phyloP scores from a whole-genome alignment of 2,888 invertebrate genomes.

The Melanchra persicariae region DNA sequence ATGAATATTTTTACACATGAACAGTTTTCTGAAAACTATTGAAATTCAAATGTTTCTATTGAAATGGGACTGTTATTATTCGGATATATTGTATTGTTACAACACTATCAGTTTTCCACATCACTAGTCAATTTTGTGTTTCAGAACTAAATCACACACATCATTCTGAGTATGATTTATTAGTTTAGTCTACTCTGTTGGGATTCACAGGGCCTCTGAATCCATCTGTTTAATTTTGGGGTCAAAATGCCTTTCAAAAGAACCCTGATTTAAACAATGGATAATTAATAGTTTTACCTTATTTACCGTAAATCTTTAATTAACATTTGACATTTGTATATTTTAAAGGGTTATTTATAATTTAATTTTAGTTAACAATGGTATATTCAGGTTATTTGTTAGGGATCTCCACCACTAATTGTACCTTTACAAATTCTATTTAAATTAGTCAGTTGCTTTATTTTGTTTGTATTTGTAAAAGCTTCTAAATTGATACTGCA shows the following conservation, averaged over 20 bases:
- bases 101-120: slow-evolving; percentile 23
- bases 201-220: background rate
- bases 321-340: slow-evolving; percentile 6
- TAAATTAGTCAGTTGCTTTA: background rate
- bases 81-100: background rate
- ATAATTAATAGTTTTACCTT: background rate
- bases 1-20: background rate
- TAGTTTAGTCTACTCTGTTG: background rate
- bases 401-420: background rate
- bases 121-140: slow-evolving; percentile 18
- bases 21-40: slow-evolving; percentile 25
- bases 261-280: slow-evolving; percentile 21
- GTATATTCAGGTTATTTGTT: background rate
- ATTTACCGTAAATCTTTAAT: slow-evolving; percentile 6
- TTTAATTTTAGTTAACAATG: slow-evolving; percentile 4
- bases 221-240: no score
- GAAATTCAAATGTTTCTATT: slow-evolving; percentile 6
- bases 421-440: background rate
- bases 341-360: background rate
- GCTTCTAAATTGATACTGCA: no score
- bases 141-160: background rate
- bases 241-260: background rate
- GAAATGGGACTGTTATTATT: slow-evolving; percentile 11
- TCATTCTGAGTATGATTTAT: background rate
- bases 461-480: background rate